These are phyloP conservation scores for Sicus ferrugineus DNA, from an alignment of 2,888 invertebrate genomes.

Conservation along the genomic window DNA sequence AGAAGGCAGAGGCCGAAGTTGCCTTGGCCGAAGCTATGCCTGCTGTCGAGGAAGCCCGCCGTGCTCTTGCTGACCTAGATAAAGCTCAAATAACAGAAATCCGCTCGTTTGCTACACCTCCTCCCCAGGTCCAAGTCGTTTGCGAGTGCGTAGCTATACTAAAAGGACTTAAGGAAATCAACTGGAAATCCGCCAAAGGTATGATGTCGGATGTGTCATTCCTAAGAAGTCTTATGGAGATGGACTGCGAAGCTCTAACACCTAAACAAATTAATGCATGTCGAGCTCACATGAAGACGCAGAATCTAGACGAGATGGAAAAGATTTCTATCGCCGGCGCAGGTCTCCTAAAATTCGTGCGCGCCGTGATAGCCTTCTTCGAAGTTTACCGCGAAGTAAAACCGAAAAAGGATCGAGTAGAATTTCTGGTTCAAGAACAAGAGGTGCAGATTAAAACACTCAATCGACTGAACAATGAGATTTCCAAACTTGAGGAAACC, in stretches of 20 bases:
- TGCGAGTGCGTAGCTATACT: constrained; percentile 91
- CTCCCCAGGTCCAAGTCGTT: constrained; percentile 87
- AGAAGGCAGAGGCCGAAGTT: constrained; percentile 85
- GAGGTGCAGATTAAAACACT: constrained; percentile 69
- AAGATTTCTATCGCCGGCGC: constrained; percentile 85
- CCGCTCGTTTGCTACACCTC: constrained; percentile 89
- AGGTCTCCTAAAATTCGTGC: constrained; percentile 84
- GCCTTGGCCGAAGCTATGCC: constrained; percentile 84
- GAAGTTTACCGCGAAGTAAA: constrained; percentile 85
- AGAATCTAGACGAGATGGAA: constrained; percentile 82
- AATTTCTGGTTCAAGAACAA: constrained; percentile 77
- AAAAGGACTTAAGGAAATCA: constrained; percentile 82
- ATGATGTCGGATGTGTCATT: constrained; percentile 94
- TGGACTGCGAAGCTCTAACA: constrained; percentile 84
- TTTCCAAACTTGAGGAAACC: constrained; percentile 75
- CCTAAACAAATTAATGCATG: constrained; percentile 75
- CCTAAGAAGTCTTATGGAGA: constrained; percentile 79
- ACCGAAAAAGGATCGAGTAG: constrained; percentile 85
- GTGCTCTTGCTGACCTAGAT: constrained; percentile 83
- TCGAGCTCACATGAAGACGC: constrained; percentile 75
- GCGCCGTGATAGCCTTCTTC: constrained; percentile 89
- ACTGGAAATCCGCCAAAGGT: constrained; percentile 89
- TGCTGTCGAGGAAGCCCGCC: constrained; percentile 80
- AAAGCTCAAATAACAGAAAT: constrained; percentile 93
- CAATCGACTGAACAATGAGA: constrained; percentile 78